Conservation (phyloP, 1,140 invertebrate genomes). For the Drosophila subobscura region DNA sequence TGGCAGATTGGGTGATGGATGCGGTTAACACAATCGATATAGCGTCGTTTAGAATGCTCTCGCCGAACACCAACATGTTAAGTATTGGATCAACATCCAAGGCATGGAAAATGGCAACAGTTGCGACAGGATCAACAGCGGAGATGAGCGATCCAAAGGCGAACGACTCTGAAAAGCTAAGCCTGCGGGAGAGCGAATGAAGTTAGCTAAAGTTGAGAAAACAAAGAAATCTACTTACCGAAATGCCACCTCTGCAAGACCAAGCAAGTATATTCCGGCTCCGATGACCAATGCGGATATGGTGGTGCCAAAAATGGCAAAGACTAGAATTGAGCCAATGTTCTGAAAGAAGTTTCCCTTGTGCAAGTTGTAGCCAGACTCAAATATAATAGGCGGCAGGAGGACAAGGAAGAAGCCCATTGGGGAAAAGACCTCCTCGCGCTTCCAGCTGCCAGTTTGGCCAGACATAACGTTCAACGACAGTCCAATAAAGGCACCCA, state of each 20-base stretch:
- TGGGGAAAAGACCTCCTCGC: slow-evolving; percentile 98
- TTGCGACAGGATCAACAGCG: slow-evolving; percentile 99
- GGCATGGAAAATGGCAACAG: slow-evolving; percentile 98
- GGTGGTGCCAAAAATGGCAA: slow-evolving; percentile 98
- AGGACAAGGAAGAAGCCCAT: slow-evolving; percentile 98
- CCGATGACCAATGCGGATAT: slow-evolving; percentile 97
- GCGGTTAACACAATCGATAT: slow-evolving; percentile 98
- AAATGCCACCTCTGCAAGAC: slow-evolving; percentile 95
- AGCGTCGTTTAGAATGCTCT: slow-evolving; percentile 99
- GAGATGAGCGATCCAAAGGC: slow-evolving; percentile 98
- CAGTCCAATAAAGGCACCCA: slow-evolving; percentile 96
- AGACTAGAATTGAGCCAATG: slow-evolving; percentile 96
- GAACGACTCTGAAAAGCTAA: slow-evolving; percentile 96
- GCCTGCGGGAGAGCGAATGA: slow-evolving; percentile 25
- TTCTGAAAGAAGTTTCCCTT: slow-evolving; percentile 99
- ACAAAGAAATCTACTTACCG: slow-evolving; percentile 63
- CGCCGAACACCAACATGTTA: slow-evolving; percentile 99
- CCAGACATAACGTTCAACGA: slow-evolving; percentile 95
- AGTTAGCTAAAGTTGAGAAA: too few species aligned
- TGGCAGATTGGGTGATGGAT: slow-evolving; percentile 87
- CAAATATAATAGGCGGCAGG: slow-evolving; percentile 99
- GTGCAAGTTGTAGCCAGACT: slow-evolving; percentile 99
- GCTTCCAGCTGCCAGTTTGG: slow-evolving; percentile 96
- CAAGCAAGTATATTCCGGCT: slow-evolving; percentile 96
- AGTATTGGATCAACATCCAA: slow-evolving; percentile 97